Base-by-base conservation (phyloP, 2,797 vertebrate species). In the Peromyscus eremicus region DNA sequence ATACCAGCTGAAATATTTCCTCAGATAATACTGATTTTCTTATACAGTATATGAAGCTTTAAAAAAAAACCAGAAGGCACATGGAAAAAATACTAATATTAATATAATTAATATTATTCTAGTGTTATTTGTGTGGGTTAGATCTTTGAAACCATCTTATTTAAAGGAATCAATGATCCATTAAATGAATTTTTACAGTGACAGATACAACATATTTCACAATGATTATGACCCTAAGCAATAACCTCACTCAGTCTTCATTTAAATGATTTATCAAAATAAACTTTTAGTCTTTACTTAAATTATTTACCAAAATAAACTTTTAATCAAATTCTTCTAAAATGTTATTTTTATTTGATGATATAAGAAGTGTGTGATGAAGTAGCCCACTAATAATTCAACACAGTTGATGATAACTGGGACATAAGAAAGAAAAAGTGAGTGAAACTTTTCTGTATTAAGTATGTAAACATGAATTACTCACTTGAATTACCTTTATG, bases 251-350 rank as follows among this genome's bases (percentile, higher is more conserved):
- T 52, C 49, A 55, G 52, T 55, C 52, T 55, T 55, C 16, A 55
- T 85, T 81, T 8, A 76, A 32, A 90, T 84, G 11, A 95, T 21
- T 81, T 95, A 79, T 29, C 52, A 81, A 96, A 88, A 71, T 49
- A 92, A 97, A 40, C 27, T 93, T 14, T 34, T 60, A 55, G 52
- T 55, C 14, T 55, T 55, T 17, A 55, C 85, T 81, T 8, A 76
- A 32, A 90, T 84, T 12, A 95, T 25, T 81, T 95, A 79, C 25
- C 52, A 81, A 96, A 85, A 68, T 49, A 92, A 97, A 40, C 21
- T 93, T 17, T 37, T 60, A 93, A 34, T 49, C 40, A 68, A 83
- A 71, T 3, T 76, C 2, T 70, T 75, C 9, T 37, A 88, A 96
- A 4, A 55, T 52, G 60, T 37, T 37, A 86, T 43, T 93, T 89